A percentile compares a stretch with the other conserved stretches of the same genome.
Evolutionary conservation across 2,113 vertebrate genomes (phyloP).

Genomic region (Silurus meridionalis): DNA sequence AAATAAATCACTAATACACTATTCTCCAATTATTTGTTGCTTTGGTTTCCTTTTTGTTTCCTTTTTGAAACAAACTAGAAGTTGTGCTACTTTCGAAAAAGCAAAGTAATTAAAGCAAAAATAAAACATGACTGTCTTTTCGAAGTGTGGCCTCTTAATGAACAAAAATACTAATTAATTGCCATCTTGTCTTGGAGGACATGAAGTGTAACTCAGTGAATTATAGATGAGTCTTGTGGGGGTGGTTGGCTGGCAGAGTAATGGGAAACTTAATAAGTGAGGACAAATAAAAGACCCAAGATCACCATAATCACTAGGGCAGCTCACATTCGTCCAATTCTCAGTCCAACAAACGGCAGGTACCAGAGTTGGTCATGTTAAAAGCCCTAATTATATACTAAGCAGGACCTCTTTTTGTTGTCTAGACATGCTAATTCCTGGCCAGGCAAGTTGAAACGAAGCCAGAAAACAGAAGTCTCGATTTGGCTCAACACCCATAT

Average conservation of each 20-base stretch:
- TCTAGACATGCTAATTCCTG: conserved; percentile 40
- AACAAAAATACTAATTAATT: conserved; percentile 73
- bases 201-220: conserved; percentile 62
- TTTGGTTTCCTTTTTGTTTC: conserved; percentile 17
- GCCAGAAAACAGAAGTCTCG: conserved; percentile 12
- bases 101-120: conserved; percentile 67
- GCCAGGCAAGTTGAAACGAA: conserved; percentile 20
- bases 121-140: conserved; percentile 67
- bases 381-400: conserved; percentile 30
- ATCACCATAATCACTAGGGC: conserved; percentile 36
- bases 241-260: conserved; percentile 43
- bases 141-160: conserved; percentile 65
- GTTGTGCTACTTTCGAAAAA: conserved; percentile 56
- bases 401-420: conserved; percentile 30
- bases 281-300: conserved; percentile 49
- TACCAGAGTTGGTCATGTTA: conserved; percentile 27
- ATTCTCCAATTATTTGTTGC: conserved; percentile 55
- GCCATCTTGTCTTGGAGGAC: conserved; percentile 58
- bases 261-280: conserved; percentile 54
- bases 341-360: neutral
- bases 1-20: conserved; percentile 44
- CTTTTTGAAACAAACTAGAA: conserved; percentile 53
- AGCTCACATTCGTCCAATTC: conserved; percentile 22
- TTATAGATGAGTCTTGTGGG: conserved; percentile 63
- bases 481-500: conserved; percentile 22